Base-by-base conservation (phyloP, 2,888 invertebrate species). In the Stenodera caucasica region DNA sequence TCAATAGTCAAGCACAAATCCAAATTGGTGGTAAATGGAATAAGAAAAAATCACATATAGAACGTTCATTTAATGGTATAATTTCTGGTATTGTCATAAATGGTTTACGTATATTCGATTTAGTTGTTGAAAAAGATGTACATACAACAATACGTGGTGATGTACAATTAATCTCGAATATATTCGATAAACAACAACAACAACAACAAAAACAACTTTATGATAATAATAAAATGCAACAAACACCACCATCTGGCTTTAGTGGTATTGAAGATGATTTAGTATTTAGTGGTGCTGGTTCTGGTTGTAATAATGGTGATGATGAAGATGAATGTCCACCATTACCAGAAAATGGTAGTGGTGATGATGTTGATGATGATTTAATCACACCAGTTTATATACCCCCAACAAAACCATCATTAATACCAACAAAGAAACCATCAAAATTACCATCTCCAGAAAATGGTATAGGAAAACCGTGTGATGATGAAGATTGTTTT, bases 241-340 rank as follows among this genome's bases (percentile, higher is more conserved):
- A 93, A 92, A 93, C 93, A 0, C 92, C 93, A 21, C 90, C 93
- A 0, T 92, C 92, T 37, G 92, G 91, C 0, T 90, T 89, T 77
- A 87, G 89, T 0, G 87, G 87, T 0, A 88, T 90, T 1, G 85
- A 90, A 75, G 96, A 96, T 78, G 96, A 96, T 80, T 84, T 96
- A 63, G 92, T 96, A 56, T 94, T 92, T 81, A 94, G 94, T 8
- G 96, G 96, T 1, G 93, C 93, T 1, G 94, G 95, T 0, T 94
- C 94, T 2, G 95, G 94, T 0, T 96, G 96, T 75, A 87, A 92
- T 49, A 91, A 91, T 63, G 91, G 90, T 63, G 95, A 94, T 72
- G 96, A 95, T 75, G 96, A 96, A 78, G 96, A 95, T 73, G 95
- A 95, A 69, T 96, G 96, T 77, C 87, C 89, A 0, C 92, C 94